Evolutionary conservation across 2,888 invertebrate species (phyloP).

Genomic region (Sminthurinus aureus): DNA sequence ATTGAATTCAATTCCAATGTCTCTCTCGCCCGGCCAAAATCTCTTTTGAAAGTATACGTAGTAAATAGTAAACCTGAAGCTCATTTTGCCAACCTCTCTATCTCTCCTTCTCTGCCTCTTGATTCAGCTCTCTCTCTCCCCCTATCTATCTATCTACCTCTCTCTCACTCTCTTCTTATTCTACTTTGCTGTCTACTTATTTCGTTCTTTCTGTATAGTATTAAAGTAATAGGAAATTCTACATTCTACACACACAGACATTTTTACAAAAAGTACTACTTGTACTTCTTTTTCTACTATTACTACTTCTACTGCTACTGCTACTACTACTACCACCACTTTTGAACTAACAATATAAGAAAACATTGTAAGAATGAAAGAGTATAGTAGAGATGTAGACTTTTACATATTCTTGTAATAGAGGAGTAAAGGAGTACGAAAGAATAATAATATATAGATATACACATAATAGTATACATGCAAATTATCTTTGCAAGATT

Average conservation of each 20-base stretch:
- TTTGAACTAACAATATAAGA: too few species aligned
- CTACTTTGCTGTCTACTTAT: not conserved
- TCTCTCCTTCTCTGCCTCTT: constrained; percentile 17
- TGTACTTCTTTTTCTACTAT: too few species aligned
- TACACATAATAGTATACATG: too few species aligned
- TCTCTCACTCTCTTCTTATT: not conserved
- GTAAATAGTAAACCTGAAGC: constrained; percentile 25
- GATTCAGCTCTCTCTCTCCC: constrained; percentile 7
- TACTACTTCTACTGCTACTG: not conserved
- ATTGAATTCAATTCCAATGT: constrained; percentile 56
- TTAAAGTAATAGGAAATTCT: not conserved
- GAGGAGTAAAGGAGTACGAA: too few species aligned
- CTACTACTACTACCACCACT: not conserved
- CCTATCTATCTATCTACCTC: not conserved
- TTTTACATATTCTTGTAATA: too few species aligned
- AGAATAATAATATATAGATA: too few species aligned
- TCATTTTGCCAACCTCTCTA: constrained; percentile 26
- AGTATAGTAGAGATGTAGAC: too few species aligned
- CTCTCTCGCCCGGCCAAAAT: constrained; percentile 55
- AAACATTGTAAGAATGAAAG: too few species aligned
- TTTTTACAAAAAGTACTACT: not conserved
- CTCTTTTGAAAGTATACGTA: constrained; percentile 10
- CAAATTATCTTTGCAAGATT: too few species aligned
- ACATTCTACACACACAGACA: not conserved
- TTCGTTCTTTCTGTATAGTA: not conserved